Percentiles rank a stretch among this genome's conserved stretches.
Evolutionary conservation across 2,113 vertebrate genomes (phyloP).

Genomic region (Calyptomena viridis): DNA sequence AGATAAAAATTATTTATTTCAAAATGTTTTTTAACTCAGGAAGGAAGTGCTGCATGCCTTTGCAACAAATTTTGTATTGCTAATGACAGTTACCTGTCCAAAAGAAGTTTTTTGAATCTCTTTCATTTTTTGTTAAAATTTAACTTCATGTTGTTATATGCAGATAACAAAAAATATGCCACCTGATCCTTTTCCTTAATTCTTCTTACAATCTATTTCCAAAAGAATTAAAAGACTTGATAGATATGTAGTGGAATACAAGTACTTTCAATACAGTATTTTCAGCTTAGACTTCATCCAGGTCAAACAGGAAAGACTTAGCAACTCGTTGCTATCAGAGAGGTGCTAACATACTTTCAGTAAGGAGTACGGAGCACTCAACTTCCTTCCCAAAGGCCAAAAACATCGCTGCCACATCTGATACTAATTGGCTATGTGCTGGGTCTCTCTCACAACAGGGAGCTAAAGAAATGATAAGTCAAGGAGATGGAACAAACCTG

Average conservation of each 20-base stretch:
- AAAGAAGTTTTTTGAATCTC: neutral
- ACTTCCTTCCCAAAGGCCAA: neutral
- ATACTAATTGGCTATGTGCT: constrained; percentile 34
- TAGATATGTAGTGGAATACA: neutral
- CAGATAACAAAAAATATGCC: neutral
- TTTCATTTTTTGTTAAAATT: neutral
- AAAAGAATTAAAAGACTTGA: neutral
- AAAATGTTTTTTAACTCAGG: neutral
- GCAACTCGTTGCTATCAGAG: neutral
- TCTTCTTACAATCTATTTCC: neutral
- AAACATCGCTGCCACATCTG: neutral
- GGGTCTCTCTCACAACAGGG: neutral
- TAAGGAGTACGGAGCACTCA: neutral
- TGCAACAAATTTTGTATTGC: neutral
- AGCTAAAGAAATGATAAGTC: neutral
- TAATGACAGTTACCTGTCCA: neutral
- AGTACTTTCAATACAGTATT: neutral
- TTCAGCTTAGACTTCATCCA: neutral
- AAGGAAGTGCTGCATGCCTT: neutral
- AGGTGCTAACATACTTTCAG: neutral
- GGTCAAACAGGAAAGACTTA: neutral
- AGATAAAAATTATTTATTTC: neutral
- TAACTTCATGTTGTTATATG: neutral
- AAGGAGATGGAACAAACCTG: constrained; percentile 8
- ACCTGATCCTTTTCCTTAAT: neutral